A percentile compares a stretch with the other conserved stretches of the same genome.
Evolutionary conservation across 2,797 vertebrate species (phyloP).

Genomic region (Gouania willdenowi): DNA sequence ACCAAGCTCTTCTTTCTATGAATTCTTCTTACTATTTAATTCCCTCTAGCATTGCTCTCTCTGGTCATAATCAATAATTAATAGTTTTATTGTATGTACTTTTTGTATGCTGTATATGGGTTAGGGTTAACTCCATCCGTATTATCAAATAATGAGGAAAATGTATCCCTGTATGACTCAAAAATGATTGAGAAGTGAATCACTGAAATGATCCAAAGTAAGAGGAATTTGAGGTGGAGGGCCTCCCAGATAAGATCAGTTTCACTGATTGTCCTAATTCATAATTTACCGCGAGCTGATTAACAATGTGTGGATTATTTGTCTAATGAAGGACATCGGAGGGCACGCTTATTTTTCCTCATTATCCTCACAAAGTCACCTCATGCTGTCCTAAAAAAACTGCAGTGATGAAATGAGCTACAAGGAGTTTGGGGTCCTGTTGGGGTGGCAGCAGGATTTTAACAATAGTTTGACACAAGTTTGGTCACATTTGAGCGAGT

Average conservation of each 20-base stretch:
- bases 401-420: conserved; percentile 1
- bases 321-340: conserved; percentile 11
- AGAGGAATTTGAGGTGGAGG: background rate
- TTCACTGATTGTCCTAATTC: background rate
- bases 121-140: too few species aligned
- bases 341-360: conserved; percentile 6
- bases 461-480: background rate
- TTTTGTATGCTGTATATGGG: too few species aligned
- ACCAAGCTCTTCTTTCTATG: too few species aligned
- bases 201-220: too few species aligned
- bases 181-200: too few species aligned
- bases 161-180: too few species aligned
- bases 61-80: too few species aligned
- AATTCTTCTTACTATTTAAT: too few species aligned
- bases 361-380: conserved; percentile 15
- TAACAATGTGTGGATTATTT: conserved; percentile 10
- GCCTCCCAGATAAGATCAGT: background rate
- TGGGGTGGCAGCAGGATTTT: background rate
- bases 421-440: background rate
- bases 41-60: too few species aligned
- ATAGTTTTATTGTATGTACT: too few species aligned
- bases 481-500: too few species aligned
- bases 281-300: conserved; percentile 13
- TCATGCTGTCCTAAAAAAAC: background rate
- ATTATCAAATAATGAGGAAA: too few species aligned